These are phyloP conservation scores for Lithophane ornitopus DNA, from an alignment of 2,888 invertebrate genomes.

Conservation along the genomic window DNA sequence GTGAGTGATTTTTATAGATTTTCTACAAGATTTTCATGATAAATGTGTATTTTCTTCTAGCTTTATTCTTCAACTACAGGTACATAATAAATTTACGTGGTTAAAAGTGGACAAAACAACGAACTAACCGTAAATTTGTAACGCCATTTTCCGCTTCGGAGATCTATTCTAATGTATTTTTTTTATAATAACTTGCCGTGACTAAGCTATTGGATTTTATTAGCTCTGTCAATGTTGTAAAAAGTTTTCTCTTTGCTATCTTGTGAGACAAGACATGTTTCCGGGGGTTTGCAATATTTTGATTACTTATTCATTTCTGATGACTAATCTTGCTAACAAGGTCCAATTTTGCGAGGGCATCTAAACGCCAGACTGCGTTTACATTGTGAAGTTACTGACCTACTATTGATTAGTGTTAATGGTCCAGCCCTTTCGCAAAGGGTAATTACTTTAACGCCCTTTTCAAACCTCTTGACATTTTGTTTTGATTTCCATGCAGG, in stretches of 20 bases:
- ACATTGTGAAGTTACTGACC: conserved; percentile 63
- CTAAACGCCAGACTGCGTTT: conserved; percentile 59
- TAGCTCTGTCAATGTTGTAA: conserved; percentile 43
- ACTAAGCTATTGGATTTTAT: conserved; percentile 59
- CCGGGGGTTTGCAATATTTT: conserved; percentile 53
- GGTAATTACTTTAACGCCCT: conserved; percentile 46
- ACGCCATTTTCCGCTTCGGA: conserved; percentile 88
- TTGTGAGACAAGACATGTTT: conserved; percentile 13
- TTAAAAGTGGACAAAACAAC: conserved; percentile 50
- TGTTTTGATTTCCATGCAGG: conserved; percentile 33
- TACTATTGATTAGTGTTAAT: conserved; percentile 66
- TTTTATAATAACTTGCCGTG: conserved; percentile 71
- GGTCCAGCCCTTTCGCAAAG: conserved; percentile 60
- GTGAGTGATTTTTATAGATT: conserved; percentile 81
- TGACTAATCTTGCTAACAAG: conserved; percentile 81
- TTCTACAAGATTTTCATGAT: conserved; percentile 50
- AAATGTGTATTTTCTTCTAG: conserved; percentile 39
- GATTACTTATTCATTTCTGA: conserved; percentile 75
- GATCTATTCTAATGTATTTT: conserved; percentile 82
- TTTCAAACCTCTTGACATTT: conserved; percentile 26
- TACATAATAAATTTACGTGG: conserved; percentile 10
- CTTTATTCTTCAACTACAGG: conserved; percentile 4
- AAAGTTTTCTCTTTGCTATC: conserved; percentile 32
- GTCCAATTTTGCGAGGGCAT: conserved; percentile 69
- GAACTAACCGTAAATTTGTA: conserved; percentile 79